Base-by-base conservation (phyloP, 2,797 vertebrate species). In the Uromys caudimaculatus region DNA sequence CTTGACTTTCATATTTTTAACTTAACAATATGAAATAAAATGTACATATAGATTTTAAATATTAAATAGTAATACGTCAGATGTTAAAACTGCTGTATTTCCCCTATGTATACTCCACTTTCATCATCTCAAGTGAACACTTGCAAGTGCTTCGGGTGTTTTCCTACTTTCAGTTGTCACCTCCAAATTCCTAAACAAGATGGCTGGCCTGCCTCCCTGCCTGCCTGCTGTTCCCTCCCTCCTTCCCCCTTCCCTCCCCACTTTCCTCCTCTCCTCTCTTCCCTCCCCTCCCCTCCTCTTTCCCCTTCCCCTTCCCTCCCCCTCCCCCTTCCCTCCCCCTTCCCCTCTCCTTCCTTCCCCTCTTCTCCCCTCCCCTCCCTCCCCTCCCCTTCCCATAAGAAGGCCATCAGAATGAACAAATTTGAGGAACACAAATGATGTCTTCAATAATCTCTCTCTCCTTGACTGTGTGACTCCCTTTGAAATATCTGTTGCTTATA, bases 21-120 rank as follows among this genome's bases (percentile, higher is more conserved):
- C 60, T 96, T 90, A 50, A 92, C 95, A 58, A 3, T 75, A 64
- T 77, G 7, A 60, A 79, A 52, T 44, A 81, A 77, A 73, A 91
- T 32, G 69, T 27, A 12, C 29, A 81, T 62, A 23, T 21, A 77
- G 35, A 90, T 69, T 67, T 71, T 17, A 67, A 83, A 94, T 90
- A 86, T 67, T 77, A 76, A 58, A 77, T 35, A 94, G 23, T 78
- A 52, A 14, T 19, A 6, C 35, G 64, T 79, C 24, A 71, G 24
- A 90, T 77, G n/a, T 35, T 44, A 79, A 94, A 94, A 71, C 1
- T 85, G 27, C 38, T 35, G 32, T 32, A n/a, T 67, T 41, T 73
- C 44, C 35, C 56, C 29, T 32, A 35, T 14, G 2, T 4, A 13
- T 67, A 32, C 11, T 35, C 35, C 44, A 41, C 41, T 93, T 91